Evolutionary conservation across 2,113 vertebrate genomes (phyloP).

Genomic region (Pardalotus punctatus): DNA sequence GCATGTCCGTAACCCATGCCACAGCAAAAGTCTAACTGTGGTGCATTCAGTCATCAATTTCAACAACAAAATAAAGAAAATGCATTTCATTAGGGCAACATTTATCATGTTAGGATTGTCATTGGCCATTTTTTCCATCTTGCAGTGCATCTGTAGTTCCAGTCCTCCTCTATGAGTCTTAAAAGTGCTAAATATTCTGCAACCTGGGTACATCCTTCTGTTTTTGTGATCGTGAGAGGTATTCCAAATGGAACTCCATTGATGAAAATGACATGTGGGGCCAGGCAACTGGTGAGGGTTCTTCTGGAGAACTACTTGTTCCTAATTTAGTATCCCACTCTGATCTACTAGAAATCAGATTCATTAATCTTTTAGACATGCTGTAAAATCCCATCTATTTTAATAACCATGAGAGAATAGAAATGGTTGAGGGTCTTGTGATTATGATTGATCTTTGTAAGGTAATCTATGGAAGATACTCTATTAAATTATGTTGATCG

Average conservation of each 20-base stretch:
- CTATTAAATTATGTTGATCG: constrained; percentile 60
- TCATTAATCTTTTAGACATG: constrained; percentile 51
- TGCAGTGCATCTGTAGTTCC: background rate
- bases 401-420: constrained; percentile 37
- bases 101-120: background rate
- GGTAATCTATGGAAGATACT: constrained; percentile 45
- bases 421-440: constrained; percentile 2
- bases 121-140: background rate
- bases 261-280: background rate
- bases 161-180: background rate
- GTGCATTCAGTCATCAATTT: background rate
- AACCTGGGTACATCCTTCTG: background rate
- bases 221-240: background rate
- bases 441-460: constrained; percentile 64
- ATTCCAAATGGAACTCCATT: background rate
- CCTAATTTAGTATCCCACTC: background rate
- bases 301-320: background rate
- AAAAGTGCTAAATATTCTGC: background rate
- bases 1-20: background rate
- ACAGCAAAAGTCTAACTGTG: background rate
- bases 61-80: background rate
- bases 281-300: background rate
- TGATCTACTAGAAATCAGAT: background rate
- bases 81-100: background rate
- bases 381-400: constrained; percentile 40